These are phyloP conservation scores for Aythya baeri DNA, from an alignment of 2,113 vertebrate species.

Conservation along the genomic window DNA sequence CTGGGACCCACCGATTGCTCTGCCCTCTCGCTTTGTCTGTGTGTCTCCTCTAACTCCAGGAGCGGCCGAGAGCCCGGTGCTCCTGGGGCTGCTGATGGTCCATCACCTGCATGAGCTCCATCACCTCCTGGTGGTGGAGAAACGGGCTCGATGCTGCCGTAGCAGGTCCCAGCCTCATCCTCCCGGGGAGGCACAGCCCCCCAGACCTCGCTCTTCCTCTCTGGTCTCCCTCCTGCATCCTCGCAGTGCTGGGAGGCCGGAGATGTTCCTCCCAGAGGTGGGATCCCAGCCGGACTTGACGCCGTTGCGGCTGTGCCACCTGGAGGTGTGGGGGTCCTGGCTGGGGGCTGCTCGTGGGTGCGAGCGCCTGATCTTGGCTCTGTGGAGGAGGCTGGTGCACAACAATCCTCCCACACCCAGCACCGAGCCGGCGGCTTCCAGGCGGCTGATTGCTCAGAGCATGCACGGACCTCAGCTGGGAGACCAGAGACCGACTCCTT, in stretches of 20 bases:
- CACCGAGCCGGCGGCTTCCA: background rate
- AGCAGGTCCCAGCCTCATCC: background rate
- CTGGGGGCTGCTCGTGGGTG: background rate
- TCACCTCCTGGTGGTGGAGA: background rate
- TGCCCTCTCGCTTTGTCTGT: background rate
- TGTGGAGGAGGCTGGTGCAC: background rate
- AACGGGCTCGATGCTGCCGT: background rate
- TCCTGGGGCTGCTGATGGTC: background rate
- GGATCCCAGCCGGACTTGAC: background rate
- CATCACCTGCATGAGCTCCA: too few species aligned
- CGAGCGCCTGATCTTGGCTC: background rate
- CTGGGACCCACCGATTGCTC: accelerated
- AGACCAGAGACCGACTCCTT: background rate
- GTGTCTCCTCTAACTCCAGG: constrained; percentile 2
- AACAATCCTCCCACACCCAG: background rate
- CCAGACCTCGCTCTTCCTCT: background rate
- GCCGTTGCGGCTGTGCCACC: background rate
- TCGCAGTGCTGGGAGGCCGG: background rate
- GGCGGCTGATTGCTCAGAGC: background rate
- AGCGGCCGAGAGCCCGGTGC: background rate
- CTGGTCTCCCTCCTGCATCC: background rate
- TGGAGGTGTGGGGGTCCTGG: background rate
- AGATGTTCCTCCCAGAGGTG: background rate
- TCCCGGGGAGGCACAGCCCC: background rate
- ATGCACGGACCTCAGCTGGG: background rate